A percentile compares a stretch with the other conserved stretches of the same genome.
These are phyloP conservation scores for Ichneumon xanthorius DNA, from an alignment of 2,888 invertebrate species.

Conservation along the genomic window DNA sequence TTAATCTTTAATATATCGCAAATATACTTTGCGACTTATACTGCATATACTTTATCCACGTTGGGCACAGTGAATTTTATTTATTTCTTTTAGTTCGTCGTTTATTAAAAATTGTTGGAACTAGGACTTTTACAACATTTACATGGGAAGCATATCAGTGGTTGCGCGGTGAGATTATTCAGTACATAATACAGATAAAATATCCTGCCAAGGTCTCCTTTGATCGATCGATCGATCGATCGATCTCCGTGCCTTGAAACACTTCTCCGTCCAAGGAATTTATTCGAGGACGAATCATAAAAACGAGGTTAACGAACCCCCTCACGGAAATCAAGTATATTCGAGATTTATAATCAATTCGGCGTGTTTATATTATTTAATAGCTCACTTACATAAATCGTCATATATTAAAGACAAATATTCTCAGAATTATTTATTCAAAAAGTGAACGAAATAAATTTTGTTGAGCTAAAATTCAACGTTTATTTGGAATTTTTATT, in stretches of 20 bases:
- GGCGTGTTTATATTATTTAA: not conserved
- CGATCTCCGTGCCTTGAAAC: slow-evolving; percentile 60
- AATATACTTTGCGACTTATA: too few species aligned
- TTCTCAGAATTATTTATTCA: too few species aligned
- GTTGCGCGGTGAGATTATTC: not conserved
- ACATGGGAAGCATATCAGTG: not conserved
- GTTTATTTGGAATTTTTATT: too few species aligned
- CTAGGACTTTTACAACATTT: not conserved
- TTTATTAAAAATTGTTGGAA: not conserved
- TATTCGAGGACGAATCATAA: not conserved
- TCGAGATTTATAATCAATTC: not conserved
- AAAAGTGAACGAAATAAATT: too few species aligned
- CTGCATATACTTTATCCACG: too few species aligned
- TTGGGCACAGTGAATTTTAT: not conserved
- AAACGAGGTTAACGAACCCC: not conserved
- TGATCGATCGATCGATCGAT: slow-evolving; percentile 6
- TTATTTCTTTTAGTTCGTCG: not conserved
- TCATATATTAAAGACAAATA: too few species aligned
- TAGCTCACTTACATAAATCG: too few species aligned
- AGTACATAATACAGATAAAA: not conserved
- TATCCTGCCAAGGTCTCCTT: not conserved
- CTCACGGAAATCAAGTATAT: not conserved
- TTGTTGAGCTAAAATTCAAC: too few species aligned
- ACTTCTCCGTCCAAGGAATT: slow-evolving; percentile 27
- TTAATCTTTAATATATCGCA: too few species aligned